Evolutionary conservation across 2,113 vertebrate species (phyloP).

Genomic region (Onychostoma macrolepis): DNA sequence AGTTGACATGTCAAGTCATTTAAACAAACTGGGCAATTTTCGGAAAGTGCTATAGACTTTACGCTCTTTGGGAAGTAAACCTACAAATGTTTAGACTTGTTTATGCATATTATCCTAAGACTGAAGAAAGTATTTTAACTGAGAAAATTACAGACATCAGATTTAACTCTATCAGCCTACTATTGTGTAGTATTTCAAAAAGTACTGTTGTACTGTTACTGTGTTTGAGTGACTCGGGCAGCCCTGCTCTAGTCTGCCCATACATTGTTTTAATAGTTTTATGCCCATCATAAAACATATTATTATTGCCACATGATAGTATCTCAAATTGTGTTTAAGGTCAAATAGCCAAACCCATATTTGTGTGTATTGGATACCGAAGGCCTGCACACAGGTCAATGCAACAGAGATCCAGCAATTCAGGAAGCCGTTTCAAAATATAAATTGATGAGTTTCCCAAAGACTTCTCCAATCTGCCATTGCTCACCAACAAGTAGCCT

Average conservation of each 20-base stretch:
- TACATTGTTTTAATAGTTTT: conserved; percentile 21
- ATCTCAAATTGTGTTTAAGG: background rate
- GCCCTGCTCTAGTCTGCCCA: background rate
- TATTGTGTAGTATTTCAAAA: background rate
- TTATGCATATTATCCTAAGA: background rate
- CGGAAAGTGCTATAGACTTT: background rate
- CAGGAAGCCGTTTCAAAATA: background rate
- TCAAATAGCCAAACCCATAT: conserved; percentile 21
- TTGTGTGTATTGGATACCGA: background rate
- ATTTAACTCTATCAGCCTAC: background rate
- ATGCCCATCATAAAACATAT: conserved; percentile 1
- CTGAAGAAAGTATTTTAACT: background rate
- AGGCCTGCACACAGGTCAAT: conserved; percentile 11
- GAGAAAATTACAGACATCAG: background rate
- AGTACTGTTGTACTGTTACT: background rate
- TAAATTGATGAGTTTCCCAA: background rate
- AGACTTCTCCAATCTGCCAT: background rate
- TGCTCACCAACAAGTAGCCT: background rate
- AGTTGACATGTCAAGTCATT: background rate
- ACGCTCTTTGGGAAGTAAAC: background rate
- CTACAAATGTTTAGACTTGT: background rate
- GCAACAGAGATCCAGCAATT: background rate
- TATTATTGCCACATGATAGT: conserved; percentile 15
- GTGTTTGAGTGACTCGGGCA: background rate
- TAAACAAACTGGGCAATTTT: background rate